These are phyloP conservation scores for Gisinianus flammeolus DNA, from an alignment of 2,888 invertebrate species.

Conservation along the genomic window DNA sequence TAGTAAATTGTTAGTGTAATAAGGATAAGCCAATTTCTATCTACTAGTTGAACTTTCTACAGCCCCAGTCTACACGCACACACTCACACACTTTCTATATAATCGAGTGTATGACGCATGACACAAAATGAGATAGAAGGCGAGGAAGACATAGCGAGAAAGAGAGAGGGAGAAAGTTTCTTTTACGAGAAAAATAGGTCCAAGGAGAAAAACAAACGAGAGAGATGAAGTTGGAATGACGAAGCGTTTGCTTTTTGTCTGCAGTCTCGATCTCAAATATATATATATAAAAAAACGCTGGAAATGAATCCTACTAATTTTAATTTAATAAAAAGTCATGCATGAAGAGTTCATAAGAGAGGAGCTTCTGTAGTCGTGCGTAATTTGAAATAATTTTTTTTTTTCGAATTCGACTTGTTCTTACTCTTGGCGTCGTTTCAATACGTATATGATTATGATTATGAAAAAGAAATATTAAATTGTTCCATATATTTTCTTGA, in stretches of 20 bases:
- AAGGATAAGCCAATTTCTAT: neutral
- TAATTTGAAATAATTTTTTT: too few relatives aligned
- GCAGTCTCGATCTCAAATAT: too few relatives aligned
- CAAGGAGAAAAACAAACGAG: neutral
- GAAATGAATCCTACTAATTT: neutral
- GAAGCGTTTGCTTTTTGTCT: neutral
- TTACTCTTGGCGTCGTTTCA: too few relatives aligned
- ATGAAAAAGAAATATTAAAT: neutral
- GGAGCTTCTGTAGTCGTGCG: too few relatives aligned
- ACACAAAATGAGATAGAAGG: neutral
- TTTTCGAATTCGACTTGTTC: too few relatives aligned
- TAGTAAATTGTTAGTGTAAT: constrained; percentile 6
- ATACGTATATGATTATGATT: neutral
- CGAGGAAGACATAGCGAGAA: neutral
- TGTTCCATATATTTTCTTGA: too few relatives aligned
- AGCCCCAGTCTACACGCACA: neutral
- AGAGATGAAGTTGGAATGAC: constrained; percentile 1
- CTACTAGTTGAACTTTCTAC: neutral
- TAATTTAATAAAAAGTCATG: neutral
- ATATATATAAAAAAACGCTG: too few relatives aligned
- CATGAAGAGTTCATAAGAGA: too few relatives aligned
- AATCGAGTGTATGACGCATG: neutral
- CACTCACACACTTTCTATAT: neutral
- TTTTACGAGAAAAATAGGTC: too few relatives aligned
- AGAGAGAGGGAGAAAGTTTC: neutral